phyloP scores from a whole-genome alignment of 2,888 invertebrate genomes.

The Pilophorus perplexus region DNA sequence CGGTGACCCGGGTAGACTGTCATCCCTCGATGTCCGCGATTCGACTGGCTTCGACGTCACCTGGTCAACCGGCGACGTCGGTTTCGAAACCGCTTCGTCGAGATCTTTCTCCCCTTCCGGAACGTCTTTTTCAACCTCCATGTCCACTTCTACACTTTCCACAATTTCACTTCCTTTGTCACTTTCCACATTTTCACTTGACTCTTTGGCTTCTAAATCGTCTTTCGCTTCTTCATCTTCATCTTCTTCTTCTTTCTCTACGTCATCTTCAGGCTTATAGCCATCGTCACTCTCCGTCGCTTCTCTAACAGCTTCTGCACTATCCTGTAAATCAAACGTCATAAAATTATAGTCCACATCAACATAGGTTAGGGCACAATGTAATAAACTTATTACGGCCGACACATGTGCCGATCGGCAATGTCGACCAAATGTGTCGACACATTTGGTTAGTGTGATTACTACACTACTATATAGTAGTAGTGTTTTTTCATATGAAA shows the following conservation, averaged over 20 bases:
- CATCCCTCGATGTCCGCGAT: not conserved
- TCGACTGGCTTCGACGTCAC: too few relatives aligned
- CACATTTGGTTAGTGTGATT: too few relatives aligned
- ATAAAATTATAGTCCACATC: too few relatives aligned
- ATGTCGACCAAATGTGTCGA: too few relatives aligned
- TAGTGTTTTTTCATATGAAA: too few relatives aligned
- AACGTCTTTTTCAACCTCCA: not conserved
- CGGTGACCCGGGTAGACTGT: not conserved
- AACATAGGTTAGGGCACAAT: too few relatives aligned
- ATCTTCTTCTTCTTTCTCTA: slow-evolving; percentile 51
- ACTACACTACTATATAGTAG: too few relatives aligned
- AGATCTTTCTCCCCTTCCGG: slow-evolving; percentile 28
- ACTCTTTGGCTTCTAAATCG: slow-evolving; percentile 34
- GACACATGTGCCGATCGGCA: too few relatives aligned
- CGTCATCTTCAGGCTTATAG: slow-evolving; percentile 24
- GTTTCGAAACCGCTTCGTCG: slow-evolving; percentile 25
- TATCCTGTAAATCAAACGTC: slow-evolving; percentile 15
- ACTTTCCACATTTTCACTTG: not conserved
- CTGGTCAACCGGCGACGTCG: slow-evolving; percentile 22
- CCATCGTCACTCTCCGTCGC: slow-evolving; percentile 24
- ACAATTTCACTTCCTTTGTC: not conserved
- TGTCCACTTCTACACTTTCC: not conserved
- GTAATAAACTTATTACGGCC: too few relatives aligned
- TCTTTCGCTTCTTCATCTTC: slow-evolving; percentile 48
- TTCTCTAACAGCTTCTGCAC: slow-evolving; percentile 5